Conservation (phyloP, 2,113 vertebrate species). For the Bubalus kerabau region DNA sequence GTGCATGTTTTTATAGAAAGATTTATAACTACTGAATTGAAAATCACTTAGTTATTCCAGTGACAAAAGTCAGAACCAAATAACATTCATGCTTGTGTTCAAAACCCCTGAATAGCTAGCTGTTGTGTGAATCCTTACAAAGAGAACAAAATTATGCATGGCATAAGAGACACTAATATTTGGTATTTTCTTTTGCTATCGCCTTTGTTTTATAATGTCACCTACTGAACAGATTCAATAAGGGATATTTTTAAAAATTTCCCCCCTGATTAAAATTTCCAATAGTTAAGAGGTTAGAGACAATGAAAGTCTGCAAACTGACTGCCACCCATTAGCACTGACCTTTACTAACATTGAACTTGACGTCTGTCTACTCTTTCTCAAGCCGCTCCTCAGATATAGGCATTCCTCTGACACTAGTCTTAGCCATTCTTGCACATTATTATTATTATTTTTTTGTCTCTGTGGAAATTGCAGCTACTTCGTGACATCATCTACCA, state of each 20-base stretch:
- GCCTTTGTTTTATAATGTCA: constrained; percentile 51
- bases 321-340: neutral
- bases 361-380: neutral
- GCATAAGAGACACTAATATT: constrained; percentile 42
- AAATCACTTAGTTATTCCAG: constrained; percentile 51
- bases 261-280: neutral
- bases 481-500: neutral
- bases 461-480: neutral
- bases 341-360: neutral
- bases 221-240: constrained; percentile 27
- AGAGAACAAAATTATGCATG: constrained; percentile 33
- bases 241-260: neutral
- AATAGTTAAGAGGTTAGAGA: constrained; percentile 10
- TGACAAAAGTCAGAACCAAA: constrained; percentile 55
- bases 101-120: constrained; percentile 35
- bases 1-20: constrained; percentile 41
- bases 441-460: neutral
- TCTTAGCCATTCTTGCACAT: neutral
- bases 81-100: constrained; percentile 41
- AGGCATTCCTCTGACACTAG: neutral
- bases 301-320: neutral
- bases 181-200: constrained; percentile 22
- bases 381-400: neutral
- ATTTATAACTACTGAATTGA: constrained; percentile 51
- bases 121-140: constrained; percentile 12